These are phyloP conservation scores for Brachionus calyciflorus DNA, from an alignment of 1,140 invertebrate species.

Conservation along the genomic window DNA sequence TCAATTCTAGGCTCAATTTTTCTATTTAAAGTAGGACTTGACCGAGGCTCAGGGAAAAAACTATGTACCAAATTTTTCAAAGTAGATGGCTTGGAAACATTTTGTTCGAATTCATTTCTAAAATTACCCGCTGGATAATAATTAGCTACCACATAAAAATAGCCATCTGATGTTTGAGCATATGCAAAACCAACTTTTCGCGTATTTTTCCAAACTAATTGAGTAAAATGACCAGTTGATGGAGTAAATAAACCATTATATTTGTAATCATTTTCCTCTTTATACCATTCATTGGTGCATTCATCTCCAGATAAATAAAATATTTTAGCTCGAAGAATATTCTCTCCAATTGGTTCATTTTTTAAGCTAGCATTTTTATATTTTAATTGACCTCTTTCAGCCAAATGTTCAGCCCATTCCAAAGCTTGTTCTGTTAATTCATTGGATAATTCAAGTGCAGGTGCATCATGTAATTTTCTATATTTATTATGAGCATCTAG, in stretches of 20 bases:
- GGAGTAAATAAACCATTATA: constrained; percentile 62
- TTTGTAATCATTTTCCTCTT: constrained; percentile 51
- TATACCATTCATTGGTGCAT: constrained; percentile 24
- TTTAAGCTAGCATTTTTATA: constrained; percentile 63
- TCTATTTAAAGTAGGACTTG: neutral
- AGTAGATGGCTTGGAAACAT: constrained; percentile 2
- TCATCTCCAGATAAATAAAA: neutral
- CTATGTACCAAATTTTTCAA: neutral
- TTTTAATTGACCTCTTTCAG: constrained; percentile 68
- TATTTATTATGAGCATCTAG: constrained; percentile 74
- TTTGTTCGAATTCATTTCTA: constrained; percentile 10
- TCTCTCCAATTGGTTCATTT: constrained; percentile 30
- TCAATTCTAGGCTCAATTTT: neutral
- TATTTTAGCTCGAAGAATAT: constrained; percentile 24
- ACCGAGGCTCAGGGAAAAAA: neutral
- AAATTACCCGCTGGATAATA: constrained; percentile 47
- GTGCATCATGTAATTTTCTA: constrained; percentile 69
- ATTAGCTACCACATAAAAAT: constrained; percentile 29
- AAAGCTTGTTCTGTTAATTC: constrained; percentile 69
- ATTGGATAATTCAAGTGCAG: constrained; percentile 69
- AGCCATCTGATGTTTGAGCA: constrained; percentile 16
- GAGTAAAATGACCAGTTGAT: constrained; percentile 45
- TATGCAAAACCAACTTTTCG: constrained; percentile 31
- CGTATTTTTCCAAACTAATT: constrained; percentile 42
- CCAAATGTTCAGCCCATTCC: constrained; percentile 74